These are phyloP conservation scores for Sympetrum striolatum DNA, from an alignment of 2,888 invertebrate genomes.

Conservation along the genomic window DNA sequence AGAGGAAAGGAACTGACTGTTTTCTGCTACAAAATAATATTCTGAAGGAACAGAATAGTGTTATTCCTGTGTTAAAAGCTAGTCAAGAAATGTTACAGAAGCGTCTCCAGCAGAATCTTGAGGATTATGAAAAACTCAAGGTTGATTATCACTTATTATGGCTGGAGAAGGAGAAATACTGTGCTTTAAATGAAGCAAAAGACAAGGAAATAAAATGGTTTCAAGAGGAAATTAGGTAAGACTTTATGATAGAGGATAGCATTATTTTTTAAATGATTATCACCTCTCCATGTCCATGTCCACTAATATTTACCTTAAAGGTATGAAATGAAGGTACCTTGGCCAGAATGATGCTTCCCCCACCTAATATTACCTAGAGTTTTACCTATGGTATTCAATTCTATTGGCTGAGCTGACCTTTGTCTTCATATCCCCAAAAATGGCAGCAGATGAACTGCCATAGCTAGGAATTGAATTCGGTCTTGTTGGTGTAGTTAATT, in stretches of 20 bases:
- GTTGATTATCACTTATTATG: neutral
- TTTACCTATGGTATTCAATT: too few species aligned
- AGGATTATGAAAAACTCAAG: constrained; percentile 1
- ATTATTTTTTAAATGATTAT: too few species aligned
- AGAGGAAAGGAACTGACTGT: neutral
- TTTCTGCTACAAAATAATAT: neutral
- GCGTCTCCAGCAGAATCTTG: neutral
- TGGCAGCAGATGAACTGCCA: too few species aligned
- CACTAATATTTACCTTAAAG: too few species aligned
- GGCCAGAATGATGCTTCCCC: too few species aligned
- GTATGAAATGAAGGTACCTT: too few species aligned
- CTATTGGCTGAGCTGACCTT: too few species aligned
- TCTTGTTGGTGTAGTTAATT: too few species aligned
- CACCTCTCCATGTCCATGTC: too few species aligned
- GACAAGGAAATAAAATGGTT: neutral
- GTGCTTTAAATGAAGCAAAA: neutral
- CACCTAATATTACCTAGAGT: too few species aligned
- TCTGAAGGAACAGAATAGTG: neutral
- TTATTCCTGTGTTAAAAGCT: neutral
- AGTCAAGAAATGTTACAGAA: neutral
- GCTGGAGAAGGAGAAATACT: neutral
- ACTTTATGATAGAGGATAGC: neutral
- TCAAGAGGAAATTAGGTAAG: constrained; percentile 19
- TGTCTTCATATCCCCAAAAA: too few species aligned
- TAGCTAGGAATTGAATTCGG: too few species aligned